Conservation (phyloP, 2,888 invertebrate species). For the Tenthredo amoena region DNA sequence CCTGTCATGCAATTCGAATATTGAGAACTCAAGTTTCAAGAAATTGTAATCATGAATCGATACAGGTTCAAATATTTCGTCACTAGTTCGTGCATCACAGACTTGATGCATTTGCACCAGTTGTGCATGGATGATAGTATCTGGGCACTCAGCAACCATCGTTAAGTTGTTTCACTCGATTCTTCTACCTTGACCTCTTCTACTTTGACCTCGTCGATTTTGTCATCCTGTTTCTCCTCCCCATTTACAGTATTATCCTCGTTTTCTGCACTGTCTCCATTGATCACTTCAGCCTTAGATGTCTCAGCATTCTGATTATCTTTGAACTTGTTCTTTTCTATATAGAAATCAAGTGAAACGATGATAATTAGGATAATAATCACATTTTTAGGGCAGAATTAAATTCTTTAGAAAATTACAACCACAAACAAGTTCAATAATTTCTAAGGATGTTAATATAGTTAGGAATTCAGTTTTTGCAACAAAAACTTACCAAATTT, state of each 20-base stretch:
- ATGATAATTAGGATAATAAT: neutral
- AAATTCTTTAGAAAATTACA: neutral
- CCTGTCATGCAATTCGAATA: neutral
- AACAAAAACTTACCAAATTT: slow-evolving; percentile 85
- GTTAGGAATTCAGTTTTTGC: neutral
- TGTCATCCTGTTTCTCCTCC: slow-evolving; percentile 64
- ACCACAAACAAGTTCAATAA: neutral
- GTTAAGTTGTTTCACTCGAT: slow-evolving; percentile 30
- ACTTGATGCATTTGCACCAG: neutral
- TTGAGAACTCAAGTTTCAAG: neutral
- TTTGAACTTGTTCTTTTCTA: slow-evolving; percentile 87
- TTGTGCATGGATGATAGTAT: neutral
- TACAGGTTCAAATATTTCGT: neutral
- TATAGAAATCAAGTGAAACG: slow-evolving; percentile 62
- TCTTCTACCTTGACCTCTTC: slow-evolving; percentile 26
- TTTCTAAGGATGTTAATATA: neutral
- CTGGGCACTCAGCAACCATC: neutral
- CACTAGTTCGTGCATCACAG: neutral
- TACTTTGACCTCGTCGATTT: slow-evolving; percentile 16
- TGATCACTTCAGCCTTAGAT: slow-evolving; percentile 69
- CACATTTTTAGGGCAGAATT: neutral
- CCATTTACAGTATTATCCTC: slow-evolving; percentile 64
- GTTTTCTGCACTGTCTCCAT: slow-evolving; percentile 45
- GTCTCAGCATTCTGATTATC: slow-evolving; percentile 77
- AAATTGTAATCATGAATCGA: neutral